These are phyloP conservation scores for Nesometra sesokonis DNA, from an alignment of 35 echinoderm and acorn worm species.

Conservation along the genomic window DNA sequence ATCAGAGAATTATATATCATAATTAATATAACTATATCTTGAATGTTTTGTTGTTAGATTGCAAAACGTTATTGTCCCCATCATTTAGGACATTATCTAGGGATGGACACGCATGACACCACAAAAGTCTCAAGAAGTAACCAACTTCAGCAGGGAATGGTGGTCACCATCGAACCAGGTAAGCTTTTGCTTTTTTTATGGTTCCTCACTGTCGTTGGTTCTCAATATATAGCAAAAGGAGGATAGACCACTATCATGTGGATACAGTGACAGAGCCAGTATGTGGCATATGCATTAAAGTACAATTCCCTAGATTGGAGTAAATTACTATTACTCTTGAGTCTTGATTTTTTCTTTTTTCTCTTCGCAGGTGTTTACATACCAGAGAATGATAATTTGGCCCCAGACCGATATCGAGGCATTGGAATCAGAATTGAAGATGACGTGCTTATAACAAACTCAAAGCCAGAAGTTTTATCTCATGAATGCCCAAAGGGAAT, in stretches of 20 bases:
- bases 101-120: slow-evolving; percentile 95
- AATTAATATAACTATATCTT: neutral
- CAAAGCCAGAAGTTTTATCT: slow-evolving; percentile 47
- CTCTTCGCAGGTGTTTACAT: slow-evolving; percentile 62
- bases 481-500: slow-evolving; percentile 80
- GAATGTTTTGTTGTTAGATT: slow-evolving; percentile 29
- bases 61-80: slow-evolving; percentile 82
- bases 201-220: too few relatives aligned
- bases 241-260: too few relatives aligned
- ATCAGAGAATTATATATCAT: too few relatives aligned
- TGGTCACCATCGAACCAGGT: slow-evolving; percentile 98
- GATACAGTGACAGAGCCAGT: too few relatives aligned
- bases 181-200: neutral
- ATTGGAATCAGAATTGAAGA: slow-evolving; percentile 97
- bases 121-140: slow-evolving; percentile 66
- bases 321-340: too few relatives aligned
- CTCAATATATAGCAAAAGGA: too few relatives aligned
- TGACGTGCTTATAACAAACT: slow-evolving; percentile 60
- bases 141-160: slow-evolving; percentile 85
- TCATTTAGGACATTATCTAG: slow-evolving; percentile 89
- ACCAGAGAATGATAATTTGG: slow-evolving; percentile 30
- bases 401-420: slow-evolving; percentile 55
- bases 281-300: too few relatives aligned
- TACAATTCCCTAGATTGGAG: too few relatives aligned
- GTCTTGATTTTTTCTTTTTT: neutral